Base-by-base conservation (phyloP, 92 coral and sea anemone genomes). In the Pocillopora grandis region DNA sequence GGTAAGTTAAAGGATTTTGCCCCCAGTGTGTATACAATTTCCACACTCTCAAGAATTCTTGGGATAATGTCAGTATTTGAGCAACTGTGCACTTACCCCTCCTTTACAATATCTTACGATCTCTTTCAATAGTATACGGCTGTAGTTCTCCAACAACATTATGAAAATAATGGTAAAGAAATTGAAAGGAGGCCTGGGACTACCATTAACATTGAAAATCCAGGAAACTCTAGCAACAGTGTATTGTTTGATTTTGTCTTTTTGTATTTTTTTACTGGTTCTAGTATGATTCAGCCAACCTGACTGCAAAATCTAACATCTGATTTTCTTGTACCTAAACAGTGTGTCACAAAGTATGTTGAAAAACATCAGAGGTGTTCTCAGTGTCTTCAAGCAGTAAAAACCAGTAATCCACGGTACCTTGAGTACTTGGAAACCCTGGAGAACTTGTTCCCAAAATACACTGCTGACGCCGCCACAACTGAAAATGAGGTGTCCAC, bases 341-440 rank as follows among this genome's bases (percentile, higher is more conserved):
- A 95, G 98, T 96, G 98, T 72, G 90, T 92, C 10, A 92, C 98
- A 57, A 71, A 85, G 57, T 88, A 77, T 31, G 98, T 96, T 10
- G 76, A 92, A 66, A 62, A 77, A 16, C 71, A 56, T 0, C 85
- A 87, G 0, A 83, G 80, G 71, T 96, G 99, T 76, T 92, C 98
- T 6, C 91, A 92, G 59, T 96, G 99, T 76, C 75, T 78, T 10
- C 80, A 80, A 76, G 83, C 62, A 11, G 94, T 94, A 56, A 59
- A 78, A 12, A 81, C 82, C 62, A 81, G 87, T 42, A 86, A 88
- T 70, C 79, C 77, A 18, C 88, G 82, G n/a, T 96, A 96, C 76
- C 87, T 78, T 23, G 92, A 92, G 19, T 90, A 79, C 70, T 3
- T 92, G 10, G 90, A 85, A 55, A 91, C 95, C 8, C 78, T 96